Percentiles rank a stretch among this genome's conserved stretches.
Conservation (phyloP, 2,797 vertebrate genomes). For the Periophthalmus magnuspinnatus region DNA sequence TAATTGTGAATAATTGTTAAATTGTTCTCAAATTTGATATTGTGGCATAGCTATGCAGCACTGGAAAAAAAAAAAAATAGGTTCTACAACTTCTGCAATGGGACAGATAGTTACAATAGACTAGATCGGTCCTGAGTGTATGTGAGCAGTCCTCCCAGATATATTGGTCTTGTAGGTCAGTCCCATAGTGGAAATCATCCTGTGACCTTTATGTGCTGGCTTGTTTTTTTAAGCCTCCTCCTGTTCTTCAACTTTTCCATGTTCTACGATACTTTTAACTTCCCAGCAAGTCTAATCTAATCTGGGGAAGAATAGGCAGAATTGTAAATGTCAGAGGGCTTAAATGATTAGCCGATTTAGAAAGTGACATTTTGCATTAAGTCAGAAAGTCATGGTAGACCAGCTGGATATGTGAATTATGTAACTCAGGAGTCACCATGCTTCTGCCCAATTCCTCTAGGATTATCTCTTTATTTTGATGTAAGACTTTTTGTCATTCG, state of each 20-base stretch:
- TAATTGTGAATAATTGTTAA: no score
- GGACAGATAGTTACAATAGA: neutral
- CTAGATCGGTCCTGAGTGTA: neutral
- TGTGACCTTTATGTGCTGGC: conserved; percentile 19
- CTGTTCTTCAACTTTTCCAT: neutral
- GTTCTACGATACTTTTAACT: conserved; percentile 15
- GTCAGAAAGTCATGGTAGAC: conserved; percentile 10
- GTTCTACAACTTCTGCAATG: neutral
- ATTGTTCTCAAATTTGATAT: neutral
- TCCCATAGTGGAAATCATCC: conserved; percentile 10
- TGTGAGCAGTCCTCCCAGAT: neutral
- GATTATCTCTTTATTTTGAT: neutral
- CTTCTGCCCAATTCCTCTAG: neutral
- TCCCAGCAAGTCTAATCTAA: conserved; percentile 25
- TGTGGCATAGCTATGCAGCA: neutral
- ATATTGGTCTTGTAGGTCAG: conserved; percentile 13
- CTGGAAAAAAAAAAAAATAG: neutral
- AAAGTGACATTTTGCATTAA: conserved; percentile 24
- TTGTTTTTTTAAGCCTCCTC: conserved; percentile 4
- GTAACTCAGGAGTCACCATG: neutral
- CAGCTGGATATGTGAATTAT: conserved; percentile 11
- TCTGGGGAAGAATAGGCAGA: conserved; percentile 7
- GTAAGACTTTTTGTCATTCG: conserved; percentile 61
- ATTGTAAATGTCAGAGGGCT: conserved; percentile 25
- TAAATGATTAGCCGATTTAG: conserved; percentile 10